These are phyloP conservation scores for Smutsia gigantea DNA, from an alignment of 2,797 vertebrate species.

Conservation along the genomic window DNA sequence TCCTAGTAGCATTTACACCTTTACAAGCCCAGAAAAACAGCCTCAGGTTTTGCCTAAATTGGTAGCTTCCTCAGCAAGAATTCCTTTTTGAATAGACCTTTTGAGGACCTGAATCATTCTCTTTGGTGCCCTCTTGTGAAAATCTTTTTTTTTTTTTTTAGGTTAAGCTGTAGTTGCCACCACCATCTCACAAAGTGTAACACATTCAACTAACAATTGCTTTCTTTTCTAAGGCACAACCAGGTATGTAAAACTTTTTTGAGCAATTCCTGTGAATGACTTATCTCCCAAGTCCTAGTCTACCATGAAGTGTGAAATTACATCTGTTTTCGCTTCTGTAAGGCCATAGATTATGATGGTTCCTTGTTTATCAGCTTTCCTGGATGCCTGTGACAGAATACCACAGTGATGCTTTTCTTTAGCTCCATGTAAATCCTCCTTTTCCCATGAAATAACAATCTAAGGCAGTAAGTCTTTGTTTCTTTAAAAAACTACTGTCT, in stretches of 20 bases:
- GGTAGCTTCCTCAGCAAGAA: neutral
- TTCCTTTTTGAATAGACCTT: neutral
- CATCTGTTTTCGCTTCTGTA: neutral
- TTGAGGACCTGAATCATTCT: neutral
- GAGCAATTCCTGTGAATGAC: neutral
- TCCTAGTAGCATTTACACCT: neutral
- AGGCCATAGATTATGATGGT: neutral
- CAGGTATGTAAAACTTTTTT: neutral
- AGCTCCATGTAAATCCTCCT: neutral
- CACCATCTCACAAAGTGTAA: neutral
- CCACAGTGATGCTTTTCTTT: neutral
- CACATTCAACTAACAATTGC: neutral
- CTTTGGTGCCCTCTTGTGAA: neutral
- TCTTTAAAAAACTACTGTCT: neutral
- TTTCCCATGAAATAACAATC: neutral
- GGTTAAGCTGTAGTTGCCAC: neutral
- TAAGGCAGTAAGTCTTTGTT: neutral
- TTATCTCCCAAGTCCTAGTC: neutral
- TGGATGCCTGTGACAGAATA: neutral
- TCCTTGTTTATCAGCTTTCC: neutral
- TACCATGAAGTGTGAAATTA: neutral
- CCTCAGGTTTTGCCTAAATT: neutral
- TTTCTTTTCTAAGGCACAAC: neutral
- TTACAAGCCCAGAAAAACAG: neutral
- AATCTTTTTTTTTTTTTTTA: neutral